Evolutionary conservation across 2,113 vertebrate species (phyloP).

Genomic region (Tyto alba): DNA sequence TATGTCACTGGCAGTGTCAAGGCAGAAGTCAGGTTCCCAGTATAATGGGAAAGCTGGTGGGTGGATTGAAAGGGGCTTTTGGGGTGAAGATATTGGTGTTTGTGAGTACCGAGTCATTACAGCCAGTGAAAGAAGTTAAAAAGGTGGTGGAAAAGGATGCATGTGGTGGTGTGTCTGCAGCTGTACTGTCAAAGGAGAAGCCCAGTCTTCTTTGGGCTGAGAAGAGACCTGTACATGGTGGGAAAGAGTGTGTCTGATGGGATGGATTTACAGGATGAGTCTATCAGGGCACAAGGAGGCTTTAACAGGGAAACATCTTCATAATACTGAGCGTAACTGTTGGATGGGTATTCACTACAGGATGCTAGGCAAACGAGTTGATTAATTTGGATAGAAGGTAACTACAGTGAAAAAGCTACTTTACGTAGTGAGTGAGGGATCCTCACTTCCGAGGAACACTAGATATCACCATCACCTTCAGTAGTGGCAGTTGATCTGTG

Average conservation of each 20-base stretch:
- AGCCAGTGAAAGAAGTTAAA: neutral
- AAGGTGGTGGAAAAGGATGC: neutral
- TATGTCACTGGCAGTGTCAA: neutral
- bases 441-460: neutral
- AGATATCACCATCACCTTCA: neutral
- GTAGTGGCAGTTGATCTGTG: rapidly evolving
- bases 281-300: neutral
- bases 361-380: neutral
- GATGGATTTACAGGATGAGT: neutral
- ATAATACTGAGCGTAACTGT: rapidly evolving
- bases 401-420: neutral
- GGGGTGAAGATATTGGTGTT: neutral
- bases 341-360: neutral
- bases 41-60: neutral
- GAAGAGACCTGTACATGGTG: neutral
- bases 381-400: neutral
- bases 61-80: neutral
- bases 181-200: neutral
- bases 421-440: neutral
- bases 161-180: neutral
- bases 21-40: neutral
- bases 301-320: neutral
- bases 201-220: neutral
- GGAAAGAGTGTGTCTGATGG: neutral
- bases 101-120: neutral